Evolutionary conservation across 2,113 vertebrate species (phyloP), one percentile per base, ranked within the genome.

Genomic region (Cyanoramphus novaezelandiae): DNA sequence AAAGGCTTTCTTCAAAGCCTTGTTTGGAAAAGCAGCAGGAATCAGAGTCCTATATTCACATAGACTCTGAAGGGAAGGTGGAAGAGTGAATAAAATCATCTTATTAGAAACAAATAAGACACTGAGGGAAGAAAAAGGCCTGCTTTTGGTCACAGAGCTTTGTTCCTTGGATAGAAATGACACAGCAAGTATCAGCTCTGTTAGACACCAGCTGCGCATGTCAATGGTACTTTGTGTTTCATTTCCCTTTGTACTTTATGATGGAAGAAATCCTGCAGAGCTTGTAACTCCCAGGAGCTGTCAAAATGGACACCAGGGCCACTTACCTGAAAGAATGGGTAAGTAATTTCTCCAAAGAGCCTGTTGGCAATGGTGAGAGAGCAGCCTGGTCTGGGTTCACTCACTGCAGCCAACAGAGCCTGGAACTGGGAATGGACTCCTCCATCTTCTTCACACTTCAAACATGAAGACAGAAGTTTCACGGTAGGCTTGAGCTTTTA

Each of bases 361-460:
- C 97, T 93, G 78, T 96, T 98, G 83, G 97, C 98, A 13, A 97
- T 94, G 79, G 91, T 97, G 25, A 98, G 97, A 31, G 88, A 96
- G 13, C 93, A 96, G 63, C 91, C 91, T 68, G 89, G 87, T 47
- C 93, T 76, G 4, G 64, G 64, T 39, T 95, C 93, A 75, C 93
- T 97, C 87, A 97, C 77, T 62, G 91, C 93, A 82, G 95, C 92
- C 49, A 98, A 27, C 9, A 98, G 74, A 47, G n/a, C 87, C 86
- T 96, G 90, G 43, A 97, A 95, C 53, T 96, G 91, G 43, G 91
- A 96, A 86, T 97, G 97, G 55, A 97, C 95, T 68, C 92, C 97
- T 93, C 87, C 96, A 65, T 57, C 63, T 64, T 93, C 86, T 59
- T 95, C 86, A 8, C 94, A 96, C 97, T 98, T 67, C 25, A 86